Evolutionary conservation across 2,888 invertebrate genomes (phyloP).

Genomic region (Rhamphomyia laevipes): DNA sequence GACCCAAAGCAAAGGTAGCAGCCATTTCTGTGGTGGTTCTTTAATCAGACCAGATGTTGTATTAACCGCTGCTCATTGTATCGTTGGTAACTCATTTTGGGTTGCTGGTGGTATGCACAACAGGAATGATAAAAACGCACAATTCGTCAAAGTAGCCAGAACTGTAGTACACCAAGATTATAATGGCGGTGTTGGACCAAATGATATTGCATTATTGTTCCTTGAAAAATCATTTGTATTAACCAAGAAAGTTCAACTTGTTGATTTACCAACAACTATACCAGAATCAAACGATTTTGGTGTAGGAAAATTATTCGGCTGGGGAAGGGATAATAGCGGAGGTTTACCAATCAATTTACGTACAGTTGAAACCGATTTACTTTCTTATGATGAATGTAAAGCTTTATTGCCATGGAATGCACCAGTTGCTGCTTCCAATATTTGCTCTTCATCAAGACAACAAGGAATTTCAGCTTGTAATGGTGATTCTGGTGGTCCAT

Average conservation of each 20-base stretch:
- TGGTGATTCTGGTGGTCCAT: slow-evolving; percentile 36
- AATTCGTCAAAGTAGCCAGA: slow-evolving; percentile 21
- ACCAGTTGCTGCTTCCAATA: slow-evolving; percentile 19
- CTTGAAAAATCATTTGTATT: background rate
- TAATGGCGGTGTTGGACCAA: slow-evolving; percentile 33
- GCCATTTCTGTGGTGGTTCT: slow-evolving; percentile 36
- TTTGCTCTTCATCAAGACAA: slow-evolving; percentile 19
- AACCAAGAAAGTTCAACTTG: slow-evolving; percentile 1
- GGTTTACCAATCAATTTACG: slow-evolving; percentile 22
- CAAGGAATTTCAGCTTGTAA: slow-evolving; percentile 35
- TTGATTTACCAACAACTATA: too few species aligned
- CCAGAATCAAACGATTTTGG: too few species aligned
- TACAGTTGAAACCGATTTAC: slow-evolving; percentile 22
- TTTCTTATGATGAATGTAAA: slow-evolving; percentile 18
- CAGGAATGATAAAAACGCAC: slow-evolving; percentile 21
- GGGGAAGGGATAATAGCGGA: slow-evolving; percentile 27
- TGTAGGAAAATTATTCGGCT: slow-evolving; percentile 15
- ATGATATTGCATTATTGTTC: slow-evolving; percentile 43
- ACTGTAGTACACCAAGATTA: slow-evolving; percentile 28
- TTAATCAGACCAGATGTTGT: slow-evolving; percentile 26
- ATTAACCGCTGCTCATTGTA: slow-evolving; percentile 35
- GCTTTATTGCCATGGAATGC: slow-evolving; percentile 16
- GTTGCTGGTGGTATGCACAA: slow-evolving; percentile 35
- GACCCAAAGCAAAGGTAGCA: slow-evolving; percentile 14
- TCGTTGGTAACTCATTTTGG: slow-evolving; percentile 25